Conservation (phyloP, 2,113 vertebrate species). For the Benitochromis conjunctus region DNA sequence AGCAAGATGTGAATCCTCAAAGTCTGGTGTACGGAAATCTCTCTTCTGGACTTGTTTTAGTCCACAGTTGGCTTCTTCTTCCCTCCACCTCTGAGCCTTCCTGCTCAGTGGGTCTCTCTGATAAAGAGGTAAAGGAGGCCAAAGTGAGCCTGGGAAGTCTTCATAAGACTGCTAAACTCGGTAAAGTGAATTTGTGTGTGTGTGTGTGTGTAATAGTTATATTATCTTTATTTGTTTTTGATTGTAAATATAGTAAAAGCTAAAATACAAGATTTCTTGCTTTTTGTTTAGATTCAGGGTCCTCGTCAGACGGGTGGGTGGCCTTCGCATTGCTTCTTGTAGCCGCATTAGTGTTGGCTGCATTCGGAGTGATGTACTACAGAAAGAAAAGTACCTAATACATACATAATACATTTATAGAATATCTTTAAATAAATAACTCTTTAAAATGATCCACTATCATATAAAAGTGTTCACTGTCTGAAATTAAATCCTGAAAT, state of each 20-base stretch:
- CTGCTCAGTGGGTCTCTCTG: conserved; percentile 46
- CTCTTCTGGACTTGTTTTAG: conserved; percentile 7
- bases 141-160: background rate
- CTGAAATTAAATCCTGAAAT: background rate
- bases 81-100: conserved; percentile 7
- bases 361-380: background rate
- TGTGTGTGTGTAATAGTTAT: fast-evolving
- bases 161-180: fast-evolving
- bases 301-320: background rate
- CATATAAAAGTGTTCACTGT: fast-evolving
- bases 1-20: background rate
- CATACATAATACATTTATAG: fast-evolving
- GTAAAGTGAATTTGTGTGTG: background rate
- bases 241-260: fast-evolving
- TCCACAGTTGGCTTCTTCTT: conserved; percentile 55
- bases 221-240: fast-evolving
- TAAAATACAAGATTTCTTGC: background rate
- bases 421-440: background rate
- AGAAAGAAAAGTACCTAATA: background rate
- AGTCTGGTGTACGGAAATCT: background rate
- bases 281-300: background rate
- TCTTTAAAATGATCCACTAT: background rate
- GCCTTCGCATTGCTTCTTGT: background rate
- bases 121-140: background rate
- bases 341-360: fast-evolving